Percentiles rank a stretch among this genome's conserved stretches.
Evolutionary conservation across 2,797 vertebrate genomes (phyloP).

Genomic region (Microctenopoma stevenorrisi): DNA sequence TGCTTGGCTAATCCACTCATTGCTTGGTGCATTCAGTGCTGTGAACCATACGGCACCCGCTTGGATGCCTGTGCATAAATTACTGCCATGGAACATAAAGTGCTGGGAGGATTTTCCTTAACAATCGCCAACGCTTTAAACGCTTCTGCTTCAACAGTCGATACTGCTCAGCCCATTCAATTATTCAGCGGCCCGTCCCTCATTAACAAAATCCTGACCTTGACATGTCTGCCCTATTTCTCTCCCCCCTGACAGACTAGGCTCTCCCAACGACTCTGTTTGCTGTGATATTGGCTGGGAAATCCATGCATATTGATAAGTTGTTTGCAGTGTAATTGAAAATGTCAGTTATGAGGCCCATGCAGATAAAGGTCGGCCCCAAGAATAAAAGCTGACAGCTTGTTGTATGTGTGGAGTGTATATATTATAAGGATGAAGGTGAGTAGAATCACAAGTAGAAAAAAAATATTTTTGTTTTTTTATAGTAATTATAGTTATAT

Average conservation of each 20-base stretch:
- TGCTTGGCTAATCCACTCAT: slow-evolving; percentile 85
- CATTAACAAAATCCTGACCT: slow-evolving; percentile 92
- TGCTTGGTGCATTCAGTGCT: slow-evolving; percentile 82
- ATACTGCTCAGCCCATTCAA: slow-evolving; percentile 86
- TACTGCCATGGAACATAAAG: slow-evolving; percentile 86
- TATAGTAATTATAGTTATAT: too few relatives aligned
- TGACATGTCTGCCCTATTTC: slow-evolving; percentile 87
- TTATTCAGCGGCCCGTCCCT: slow-evolving; percentile 85
- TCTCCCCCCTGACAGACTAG: slow-evolving; percentile 78
- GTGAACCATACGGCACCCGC: slow-evolving; percentile 82
- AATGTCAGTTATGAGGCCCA: slow-evolving; percentile 92
- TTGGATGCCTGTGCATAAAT: slow-evolving; percentile 85
- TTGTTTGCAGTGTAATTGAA: slow-evolving; percentile 96
- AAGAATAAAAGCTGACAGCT: slow-evolving; percentile 84
- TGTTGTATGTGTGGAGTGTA: slow-evolving; percentile 48
- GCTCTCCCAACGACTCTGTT: slow-evolving; percentile 82
- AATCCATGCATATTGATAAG: slow-evolving; percentile 97
- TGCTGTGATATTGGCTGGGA: slow-evolving; percentile 84
- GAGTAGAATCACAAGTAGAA: slow-evolving; percentile 7
- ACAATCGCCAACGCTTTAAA: slow-evolving; percentile 86
- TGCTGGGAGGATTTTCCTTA: slow-evolving; percentile 85
- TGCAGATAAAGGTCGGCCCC: slow-evolving; percentile 89
- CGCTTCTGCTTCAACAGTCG: slow-evolving; percentile 84
- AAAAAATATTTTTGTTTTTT: too few relatives aligned
- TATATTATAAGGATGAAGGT: slow-evolving; percentile 27